Conservation (phyloP, 1,140 invertebrate species). For the Drosophila nigrodunni region DNA sequence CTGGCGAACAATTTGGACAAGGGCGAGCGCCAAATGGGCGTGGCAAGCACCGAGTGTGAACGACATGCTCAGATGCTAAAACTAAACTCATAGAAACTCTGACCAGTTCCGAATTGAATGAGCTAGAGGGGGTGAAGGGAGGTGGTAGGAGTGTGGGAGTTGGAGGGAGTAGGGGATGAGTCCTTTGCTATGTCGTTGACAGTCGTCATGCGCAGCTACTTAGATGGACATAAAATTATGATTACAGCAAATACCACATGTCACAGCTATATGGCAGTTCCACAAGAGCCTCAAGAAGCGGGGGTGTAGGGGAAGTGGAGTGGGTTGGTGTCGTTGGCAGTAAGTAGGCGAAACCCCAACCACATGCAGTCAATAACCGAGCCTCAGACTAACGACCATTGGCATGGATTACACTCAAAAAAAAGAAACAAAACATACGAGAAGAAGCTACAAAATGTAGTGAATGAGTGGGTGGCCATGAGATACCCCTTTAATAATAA, state of each 20-base stretch:
- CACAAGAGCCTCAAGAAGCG: not conserved
- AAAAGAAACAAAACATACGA: not conserved
- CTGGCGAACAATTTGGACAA: not conserved
- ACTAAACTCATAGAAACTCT: slow-evolving; percentile 4
- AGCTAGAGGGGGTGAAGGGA: not conserved
- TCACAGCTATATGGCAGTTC: slow-evolving; percentile 28
- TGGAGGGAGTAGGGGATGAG: slow-evolving; percentile 10
- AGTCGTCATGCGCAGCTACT: slow-evolving; percentile 77
- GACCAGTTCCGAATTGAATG: not conserved
- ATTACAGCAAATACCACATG: slow-evolving; percentile 80
- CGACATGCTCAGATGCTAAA: slow-evolving; percentile 39
- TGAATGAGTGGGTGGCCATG: not conserved
- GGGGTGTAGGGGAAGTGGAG: not conserved
- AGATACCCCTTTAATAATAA: not conserved
- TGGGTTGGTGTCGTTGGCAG: not conserved
- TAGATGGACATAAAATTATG: slow-evolving; percentile 82
- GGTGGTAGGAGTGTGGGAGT: not conserved
- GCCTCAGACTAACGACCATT: slow-evolving; percentile 59
- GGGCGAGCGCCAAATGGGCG: not conserved
- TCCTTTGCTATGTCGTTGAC: slow-evolving; percentile 63
- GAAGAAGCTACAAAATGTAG: not conserved
- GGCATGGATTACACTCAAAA: slow-evolving; percentile 46
- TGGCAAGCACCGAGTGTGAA: slow-evolving; percentile 1
- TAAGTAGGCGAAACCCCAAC: not conserved
- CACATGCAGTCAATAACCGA: slow-evolving; percentile 60